Evolutionary conservation across 2,797 vertebrate species (phyloP), one percentile per base, ranked within the genome.

Genomic region (Hemibagrus guttatus): DNA sequence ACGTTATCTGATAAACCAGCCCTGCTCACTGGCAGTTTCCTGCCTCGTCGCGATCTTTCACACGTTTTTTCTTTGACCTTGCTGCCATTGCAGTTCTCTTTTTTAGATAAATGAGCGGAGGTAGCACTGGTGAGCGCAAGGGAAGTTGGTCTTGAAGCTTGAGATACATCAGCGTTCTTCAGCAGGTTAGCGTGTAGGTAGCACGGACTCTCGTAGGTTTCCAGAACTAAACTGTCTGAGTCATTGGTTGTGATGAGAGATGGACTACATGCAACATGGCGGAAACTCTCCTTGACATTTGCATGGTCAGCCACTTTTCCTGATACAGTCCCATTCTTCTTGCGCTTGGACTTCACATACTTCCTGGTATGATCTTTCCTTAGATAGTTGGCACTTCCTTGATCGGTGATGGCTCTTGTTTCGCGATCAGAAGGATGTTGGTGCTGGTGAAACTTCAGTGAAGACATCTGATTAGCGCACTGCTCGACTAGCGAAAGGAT

Each of bases 391-490:
- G 58, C 69, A 31, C 76, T 78, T 13, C 46, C 84, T 84, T 56
- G 59, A 11, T 75, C 42, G 35, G 89, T 86, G 0, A 78, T 68
- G 72, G 52, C 81, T 88, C 89, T 92, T 19, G 90, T 85, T 42
- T 90, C 83, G 7, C 46, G 80, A 61, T 85, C 58, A 54, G 81
- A 68, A 2, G 80, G 68, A 64, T 81, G 56, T 69, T 92, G 93
- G 13, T 92, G 91, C 79, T 83, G 56, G 58, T 85, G 91, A 74
- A 96, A 92, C 72, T 95, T 93, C 88, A 96, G 46, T 6, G 95
- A 95, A 86, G 95, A 94, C 82, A 95, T 90, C n/a, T 93, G 93
- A 39, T 93, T 91, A 46, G 94, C 92, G 68, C 95, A 96, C 72
- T 42, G 92, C 80, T 94, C 93, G 52, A 96, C 80, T 64, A 93